Percentiles rank a stretch among this genome's conserved stretches.
Conservation (phyloP, 1,140 invertebrate species). For the Littorina saxatilis region DNA sequence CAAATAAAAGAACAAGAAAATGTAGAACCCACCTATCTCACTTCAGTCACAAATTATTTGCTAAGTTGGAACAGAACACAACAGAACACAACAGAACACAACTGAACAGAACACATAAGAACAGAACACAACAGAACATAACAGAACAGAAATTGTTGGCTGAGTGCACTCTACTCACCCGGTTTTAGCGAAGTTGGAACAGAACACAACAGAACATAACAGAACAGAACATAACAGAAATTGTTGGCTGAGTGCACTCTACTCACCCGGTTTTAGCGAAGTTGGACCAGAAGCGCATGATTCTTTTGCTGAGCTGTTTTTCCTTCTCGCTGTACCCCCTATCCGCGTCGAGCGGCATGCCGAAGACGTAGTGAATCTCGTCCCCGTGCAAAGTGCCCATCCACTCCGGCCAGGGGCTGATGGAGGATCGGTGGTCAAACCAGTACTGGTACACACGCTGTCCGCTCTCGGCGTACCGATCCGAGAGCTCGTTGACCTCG, state of each 20-base stretch:
- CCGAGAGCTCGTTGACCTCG: constrained; percentile 94
- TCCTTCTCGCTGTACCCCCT: constrained; percentile 93
- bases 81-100: neutral
- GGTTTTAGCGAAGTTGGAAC: constrained; percentile 95
- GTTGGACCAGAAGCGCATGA: constrained; percentile 95
- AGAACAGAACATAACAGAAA: too few relatives aligned
- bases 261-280: constrained; percentile 94
- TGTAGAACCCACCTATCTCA: too few relatives aligned
- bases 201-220: too few relatives aligned
- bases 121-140: too few relatives aligned
- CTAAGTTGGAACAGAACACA: too few relatives aligned
- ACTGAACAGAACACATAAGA: too few relatives aligned
- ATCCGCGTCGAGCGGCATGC: constrained; percentile 87
- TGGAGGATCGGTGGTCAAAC: constrained; percentile 89
- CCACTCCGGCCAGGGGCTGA: constrained; percentile 95
- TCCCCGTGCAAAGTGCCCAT: constrained; percentile 97
- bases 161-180: constrained; percentile 84
- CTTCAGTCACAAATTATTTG: neutral
- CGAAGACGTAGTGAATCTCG: constrained; percentile 95
- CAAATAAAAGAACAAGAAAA: neutral
- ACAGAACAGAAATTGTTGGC: too few relatives aligned
- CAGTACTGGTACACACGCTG: constrained; percentile 92
- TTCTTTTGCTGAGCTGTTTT: constrained; percentile 89
- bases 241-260: too few relatives aligned
- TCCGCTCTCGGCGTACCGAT: constrained; percentile 89